Evolutionary conservation across 1,140 invertebrate genomes (phyloP), one percentile per base, ranked within the genome.

Genomic region (Calephelis virginiensis): DNA sequence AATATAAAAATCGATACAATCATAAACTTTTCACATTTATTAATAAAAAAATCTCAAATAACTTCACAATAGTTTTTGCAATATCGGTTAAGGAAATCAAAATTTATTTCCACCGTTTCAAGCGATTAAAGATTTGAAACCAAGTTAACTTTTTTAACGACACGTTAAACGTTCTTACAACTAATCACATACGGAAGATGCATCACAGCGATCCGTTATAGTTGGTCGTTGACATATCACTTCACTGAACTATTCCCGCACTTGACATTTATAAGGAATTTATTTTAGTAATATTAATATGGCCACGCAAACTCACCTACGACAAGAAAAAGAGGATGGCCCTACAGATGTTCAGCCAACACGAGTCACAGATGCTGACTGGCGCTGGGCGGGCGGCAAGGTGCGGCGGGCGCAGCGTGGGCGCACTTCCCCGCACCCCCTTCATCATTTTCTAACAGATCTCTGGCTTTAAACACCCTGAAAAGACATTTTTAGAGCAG

Each of bases 351-450:
- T 89, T 89, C 80, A 90, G 88, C 86, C 87, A 91, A 91, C 89
- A 88, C 85, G 89, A 89, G 86, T 75, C 89, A 88, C 87, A 85
- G 80, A 77, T 89, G 89, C 89, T 91, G 89, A 90, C 89, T 91
- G 87, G 83, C 72, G 85, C 73, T 73, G 72, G 78, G 81, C 85
- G 86, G 84, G 85, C 85, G 86, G 82, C 73, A 86, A 87, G 83
- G 83, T 68, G 83, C 85, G 86, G 82, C 80, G 85, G 80, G 79
- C 75, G 68, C 53, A 79, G 86, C 86, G 86, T 86, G 74, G 88
- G 85, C 84, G 85, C 86, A 69, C 14, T 17, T 62, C 71, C 76
- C 63, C 64, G 47, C 73, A 7, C 72, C 64, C 72, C 69, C 53
- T 62, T 50, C 53, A 63, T 66, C 60, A 43, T 65, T 67, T 66